Conservation (phyloP, 2,888 invertebrate species). For the Myopa testacea region DNA sequence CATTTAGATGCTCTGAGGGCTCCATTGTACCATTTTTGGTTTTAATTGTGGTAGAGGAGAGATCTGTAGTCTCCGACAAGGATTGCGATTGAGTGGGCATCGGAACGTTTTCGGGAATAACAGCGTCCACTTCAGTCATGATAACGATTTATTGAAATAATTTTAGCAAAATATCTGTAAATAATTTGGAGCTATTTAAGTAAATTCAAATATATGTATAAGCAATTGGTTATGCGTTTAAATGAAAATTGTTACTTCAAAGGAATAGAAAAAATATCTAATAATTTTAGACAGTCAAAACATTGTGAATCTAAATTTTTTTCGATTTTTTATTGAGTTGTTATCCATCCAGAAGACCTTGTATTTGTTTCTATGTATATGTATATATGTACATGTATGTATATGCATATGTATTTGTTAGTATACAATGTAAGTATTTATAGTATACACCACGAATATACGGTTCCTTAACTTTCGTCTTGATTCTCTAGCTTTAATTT, state of each 20-base stretch:
- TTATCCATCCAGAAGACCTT: too few species aligned
- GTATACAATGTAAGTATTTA: neutral
- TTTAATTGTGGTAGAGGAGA: conserved; percentile 23
- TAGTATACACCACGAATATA: too few species aligned
- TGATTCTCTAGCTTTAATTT: too few species aligned
- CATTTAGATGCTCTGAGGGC: conserved; percentile 50
- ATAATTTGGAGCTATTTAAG: neutral
- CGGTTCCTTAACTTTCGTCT: too few species aligned
- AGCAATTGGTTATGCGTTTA: neutral
- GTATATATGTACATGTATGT: neutral
- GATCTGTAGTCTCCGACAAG: neutral
- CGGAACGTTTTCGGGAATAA: conserved; percentile 56
- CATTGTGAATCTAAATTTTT: too few species aligned
- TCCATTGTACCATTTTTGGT: conserved; percentile 49
- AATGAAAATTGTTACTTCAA: neutral
- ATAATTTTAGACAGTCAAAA: too few species aligned
- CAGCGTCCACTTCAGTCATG: conserved; percentile 64
- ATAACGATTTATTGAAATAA: conserved; percentile 17
- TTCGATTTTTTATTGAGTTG: too few species aligned
- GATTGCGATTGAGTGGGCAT: conserved; percentile 30
- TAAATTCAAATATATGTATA: neutral
- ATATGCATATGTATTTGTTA: neutral
- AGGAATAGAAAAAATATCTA: neutral
- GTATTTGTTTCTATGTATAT: neutral
- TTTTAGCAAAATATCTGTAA: conserved; percentile 23